Percentiles rank a stretch among this genome's conserved stretches.
These are phyloP conservation scores for Apamea anceps DNA, from an alignment of 2,888 invertebrate genomes.

Conservation along the genomic window DNA sequence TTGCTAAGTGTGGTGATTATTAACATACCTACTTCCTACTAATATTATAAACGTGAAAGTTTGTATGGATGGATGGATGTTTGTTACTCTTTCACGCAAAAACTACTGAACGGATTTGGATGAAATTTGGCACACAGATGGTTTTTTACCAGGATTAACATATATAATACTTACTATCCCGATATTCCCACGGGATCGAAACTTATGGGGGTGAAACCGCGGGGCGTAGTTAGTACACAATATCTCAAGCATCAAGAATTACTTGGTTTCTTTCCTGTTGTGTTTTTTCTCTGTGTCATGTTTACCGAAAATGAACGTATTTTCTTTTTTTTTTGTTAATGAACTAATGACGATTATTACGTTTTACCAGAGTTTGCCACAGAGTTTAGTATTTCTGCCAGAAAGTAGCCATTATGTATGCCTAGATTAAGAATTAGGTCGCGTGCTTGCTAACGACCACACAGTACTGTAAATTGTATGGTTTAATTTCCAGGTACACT, in stretches of 20 bases:
- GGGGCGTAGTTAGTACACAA: neutral
- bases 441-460: conserved; percentile 31
- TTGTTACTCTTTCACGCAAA: too few species aligned
- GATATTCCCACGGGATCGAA: too few species aligned
- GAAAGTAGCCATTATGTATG: conserved; percentile 10
- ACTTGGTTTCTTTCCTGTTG: neutral
- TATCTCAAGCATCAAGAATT: neutral
- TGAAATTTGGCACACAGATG: too few species aligned
- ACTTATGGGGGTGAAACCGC: too few species aligned
- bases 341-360: neutral
- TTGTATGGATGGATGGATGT: too few species aligned
- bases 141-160: too few species aligned
- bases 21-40: neutral
- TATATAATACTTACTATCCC: too few species aligned
- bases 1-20: neutral
- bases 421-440: conserved; percentile 19
- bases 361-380: neutral
- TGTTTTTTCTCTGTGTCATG: neutral
- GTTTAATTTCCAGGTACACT: conserved; percentile 49
- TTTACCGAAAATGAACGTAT: neutral
- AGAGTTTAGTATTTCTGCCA: neutral
- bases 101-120: too few species aligned
- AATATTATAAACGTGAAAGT: too few species aligned
- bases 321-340: neutral
- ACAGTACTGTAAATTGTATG: conserved; percentile 14